Conservation (phyloP, 2,888 invertebrate genomes). For the Cremastinae sp. region DNA sequence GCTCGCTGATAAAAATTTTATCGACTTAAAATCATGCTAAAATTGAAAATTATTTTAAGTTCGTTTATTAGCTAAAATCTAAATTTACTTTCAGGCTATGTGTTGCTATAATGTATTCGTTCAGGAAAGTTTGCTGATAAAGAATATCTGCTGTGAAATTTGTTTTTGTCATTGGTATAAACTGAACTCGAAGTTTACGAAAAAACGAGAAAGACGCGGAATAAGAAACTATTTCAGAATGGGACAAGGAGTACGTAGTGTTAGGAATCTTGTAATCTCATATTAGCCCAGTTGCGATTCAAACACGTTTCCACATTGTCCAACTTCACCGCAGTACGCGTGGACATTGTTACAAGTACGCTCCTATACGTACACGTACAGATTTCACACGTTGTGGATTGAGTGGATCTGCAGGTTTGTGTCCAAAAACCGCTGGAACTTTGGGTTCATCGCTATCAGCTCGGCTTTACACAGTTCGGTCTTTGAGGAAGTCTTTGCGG, state of each 20-base stretch:
- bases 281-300: conserved; percentile 69
- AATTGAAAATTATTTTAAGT: too few relatives aligned
- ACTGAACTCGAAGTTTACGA: too few relatives aligned
- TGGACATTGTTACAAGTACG: neutral
- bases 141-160: too few relatives aligned
- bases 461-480: neutral
- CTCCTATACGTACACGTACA: neutral
- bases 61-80: too few relatives aligned
- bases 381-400: neutral
- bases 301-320: conserved; percentile 58
- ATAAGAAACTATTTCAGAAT: too few relatives aligned
- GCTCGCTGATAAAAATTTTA: too few relatives aligned
- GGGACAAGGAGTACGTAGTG: conserved; percentile 21
- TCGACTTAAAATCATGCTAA: too few relatives aligned
- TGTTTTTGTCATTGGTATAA: too few relatives aligned
- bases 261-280: conserved; percentile 61
- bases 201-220: too few relatives aligned
- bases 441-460: conserved; percentile 22
- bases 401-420: neutral
- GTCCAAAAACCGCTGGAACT: conserved; percentile 38
- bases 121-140: too few relatives aligned
- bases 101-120: too few relatives aligned
- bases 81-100: too few relatives aligned
- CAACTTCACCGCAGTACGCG: conserved; percentile 30
- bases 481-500: conserved; percentile 4